Evolutionary conservation across 92 coral and sea anemone species (phyloP), one percentile per base, ranked within the genome.

Genomic region (Epizoanthus scotinus): DNA sequence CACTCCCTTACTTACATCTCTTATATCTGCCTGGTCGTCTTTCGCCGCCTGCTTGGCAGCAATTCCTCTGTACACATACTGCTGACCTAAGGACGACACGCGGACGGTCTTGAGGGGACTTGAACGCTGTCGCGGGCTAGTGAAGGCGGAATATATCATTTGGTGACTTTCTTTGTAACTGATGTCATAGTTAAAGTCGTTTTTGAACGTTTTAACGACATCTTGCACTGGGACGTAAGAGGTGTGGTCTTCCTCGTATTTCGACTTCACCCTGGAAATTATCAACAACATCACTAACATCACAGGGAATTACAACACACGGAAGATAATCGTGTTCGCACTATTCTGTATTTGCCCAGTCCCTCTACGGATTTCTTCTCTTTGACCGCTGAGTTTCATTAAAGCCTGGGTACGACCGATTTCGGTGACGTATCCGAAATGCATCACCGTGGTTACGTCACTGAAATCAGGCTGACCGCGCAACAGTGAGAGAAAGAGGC

Each of bases 151-250:
- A 69, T 90, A 74, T 27, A 95, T 87, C 92, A 95, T 86, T 49
- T 95, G 94, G 52, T 95, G 98, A 25, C 97, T 90, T 28, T 95
- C 95, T 86, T 95, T 95, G 79, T 95, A 95, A 25, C 90, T 92
- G 29, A 95, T 89, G 86, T 95, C 94, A 12, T 84, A 83, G 67
- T 90, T 87, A 63, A 81, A 93, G 29, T 89, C 89, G 44, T 73
- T 79, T 65, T 83, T 93, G 72, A 95, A 91, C 15, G 93, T 87
- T 66, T 93, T 88, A 26, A 93, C 95, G 4, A 95, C 94, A 29
- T 88, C 94, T 78, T 95, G 94, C 0, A 95, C 98, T 17, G 94
- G 98, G 8, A 95, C 91, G 21, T 89, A 92, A 2, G 97, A 89
- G 5, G 87, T 26, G 71, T 79, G 81, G 73, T 95, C 95, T 67